Conservation (phyloP, 2,113 vertebrate species). For the Smithornis capensis region DNA sequence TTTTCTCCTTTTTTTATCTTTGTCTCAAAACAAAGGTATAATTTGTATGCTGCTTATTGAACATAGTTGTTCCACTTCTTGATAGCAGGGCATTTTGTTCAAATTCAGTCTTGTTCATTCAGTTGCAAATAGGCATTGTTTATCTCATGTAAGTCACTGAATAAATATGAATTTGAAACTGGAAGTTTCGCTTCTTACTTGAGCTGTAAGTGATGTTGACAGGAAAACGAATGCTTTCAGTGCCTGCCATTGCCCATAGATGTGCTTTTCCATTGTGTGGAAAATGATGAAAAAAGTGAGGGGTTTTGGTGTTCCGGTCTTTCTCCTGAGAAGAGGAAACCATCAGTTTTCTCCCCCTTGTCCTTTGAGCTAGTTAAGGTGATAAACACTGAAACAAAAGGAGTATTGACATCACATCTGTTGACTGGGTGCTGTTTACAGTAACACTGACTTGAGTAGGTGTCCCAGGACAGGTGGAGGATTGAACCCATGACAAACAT, state of each 20-base stretch:
- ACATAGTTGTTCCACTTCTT: not conserved
- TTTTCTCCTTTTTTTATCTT: not conserved
- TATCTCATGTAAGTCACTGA: not conserved
- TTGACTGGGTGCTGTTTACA: not conserved
- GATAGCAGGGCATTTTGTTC: not conserved
- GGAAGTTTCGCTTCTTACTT: not conserved
- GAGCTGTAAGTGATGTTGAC: not conserved
- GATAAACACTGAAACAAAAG: not conserved
- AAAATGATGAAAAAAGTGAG: not conserved
- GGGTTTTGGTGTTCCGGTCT: not conserved
- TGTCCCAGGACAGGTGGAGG: not conserved
- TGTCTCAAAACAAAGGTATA: not conserved
- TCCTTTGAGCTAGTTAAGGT: not conserved
- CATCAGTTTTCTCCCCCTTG: not conserved
- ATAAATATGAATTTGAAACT: not conserved
- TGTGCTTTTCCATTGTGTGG: accelerated
- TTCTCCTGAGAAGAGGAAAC: not conserved
- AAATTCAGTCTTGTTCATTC: not conserved
- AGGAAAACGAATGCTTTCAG: not conserved
- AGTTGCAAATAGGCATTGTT: not conserved
- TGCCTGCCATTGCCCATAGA: not conserved
- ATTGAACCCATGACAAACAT: not conserved
- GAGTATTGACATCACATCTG: not conserved
- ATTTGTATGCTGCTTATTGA: not conserved
- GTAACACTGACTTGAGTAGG: not conserved